Evolutionary conservation across 2,888 invertebrate species (phyloP).

Genomic region (Suillia variegata): DNA sequence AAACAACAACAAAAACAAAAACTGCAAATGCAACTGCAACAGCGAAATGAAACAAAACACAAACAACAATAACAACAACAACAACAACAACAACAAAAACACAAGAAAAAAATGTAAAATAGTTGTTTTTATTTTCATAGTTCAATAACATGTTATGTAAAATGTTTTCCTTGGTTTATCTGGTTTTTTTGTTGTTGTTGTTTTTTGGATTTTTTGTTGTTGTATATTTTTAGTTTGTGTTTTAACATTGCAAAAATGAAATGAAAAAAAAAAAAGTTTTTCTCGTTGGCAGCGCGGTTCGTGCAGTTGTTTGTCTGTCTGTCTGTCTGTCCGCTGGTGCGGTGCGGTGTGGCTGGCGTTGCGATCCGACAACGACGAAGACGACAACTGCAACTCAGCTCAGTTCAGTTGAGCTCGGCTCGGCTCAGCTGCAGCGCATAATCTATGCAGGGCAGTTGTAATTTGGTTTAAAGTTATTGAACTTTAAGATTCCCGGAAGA

Average conservation of each 20-base stretch:
- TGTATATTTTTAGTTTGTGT: no score
- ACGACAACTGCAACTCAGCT: neutral
- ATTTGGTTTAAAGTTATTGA: slow-evolving; percentile 55
- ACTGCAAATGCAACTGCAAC: no score
- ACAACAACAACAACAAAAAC: neutral
- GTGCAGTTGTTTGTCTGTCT: slow-evolving; percentile 29
- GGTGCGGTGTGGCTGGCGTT: neutral
- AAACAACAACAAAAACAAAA: neutral
- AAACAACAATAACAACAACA: neutral
- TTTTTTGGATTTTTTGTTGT: no score
- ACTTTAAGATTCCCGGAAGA: slow-evolving; percentile 42
- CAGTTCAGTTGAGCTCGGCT: no score
- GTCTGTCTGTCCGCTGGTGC: neutral
- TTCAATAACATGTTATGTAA: slow-evolving; percentile 60
- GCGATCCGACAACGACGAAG: slow-evolving; percentile 1
- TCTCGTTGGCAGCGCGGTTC: slow-evolving; percentile 40
- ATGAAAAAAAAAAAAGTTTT: no score
- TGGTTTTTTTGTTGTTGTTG: no score
- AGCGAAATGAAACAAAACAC: no score
- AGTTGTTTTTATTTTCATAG: slow-evolving; percentile 44
- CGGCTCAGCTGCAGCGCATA: no score
- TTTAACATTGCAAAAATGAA: slow-evolving; percentile 26
- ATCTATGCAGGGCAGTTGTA: slow-evolving; percentile 38
- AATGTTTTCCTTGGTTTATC: slow-evolving; percentile 50
- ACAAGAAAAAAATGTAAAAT: slow-evolving; percentile 23